Base-by-base conservation (phyloP, 2,113 vertebrate genomes). In the Phrynosoma platyrhinos region DNA sequence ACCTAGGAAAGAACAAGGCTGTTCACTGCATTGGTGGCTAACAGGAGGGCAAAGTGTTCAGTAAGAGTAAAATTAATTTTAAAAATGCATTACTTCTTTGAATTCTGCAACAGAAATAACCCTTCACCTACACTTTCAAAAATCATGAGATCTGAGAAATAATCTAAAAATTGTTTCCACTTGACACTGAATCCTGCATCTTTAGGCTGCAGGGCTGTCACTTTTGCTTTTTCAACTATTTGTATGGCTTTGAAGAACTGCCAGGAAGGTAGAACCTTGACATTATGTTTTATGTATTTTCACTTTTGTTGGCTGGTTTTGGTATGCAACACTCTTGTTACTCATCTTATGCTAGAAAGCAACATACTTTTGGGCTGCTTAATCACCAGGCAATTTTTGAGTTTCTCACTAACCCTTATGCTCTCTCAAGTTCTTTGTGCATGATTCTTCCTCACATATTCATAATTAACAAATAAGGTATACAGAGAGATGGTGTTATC, bases 1-100 rank as follows among this genome's bases (percentile, higher is more conserved):
- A 94, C 99, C 99, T 98, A 93, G 36, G 84, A 87, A 90, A 92
- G 89, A 92, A 94, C 7, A 94, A 88, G 58, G 8, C 9, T 78
- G 25, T 53, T 83, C 13, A 1, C 10, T 5, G 71, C 27, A 66
- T 72, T 0, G 20, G n/a, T 77, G 89, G 83, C 64, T 64, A 0
- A 10, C 58, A 27, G 62, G 55, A 64, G 74, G 32, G 25, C 55
- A 55, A n/a, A 36, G 79, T 53, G 36, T 62, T 89, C 53, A 69
- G 16, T 71, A 25, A 47, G 76, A 55, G 47, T 76, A 9, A 83
- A 36, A 77, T 18, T 77, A 66, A 30, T 20, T 47, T 47, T 58
- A 32, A 30, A 25, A 25, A 71, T 52, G 32, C 20, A 69, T 2
- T 53, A n/a, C 23, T 4, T 42, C 18, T 55, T 3, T 72, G 16